Evolutionary conservation across 2,888 invertebrate species (phyloP).

Genomic region (Diaphora mendica): DNA sequence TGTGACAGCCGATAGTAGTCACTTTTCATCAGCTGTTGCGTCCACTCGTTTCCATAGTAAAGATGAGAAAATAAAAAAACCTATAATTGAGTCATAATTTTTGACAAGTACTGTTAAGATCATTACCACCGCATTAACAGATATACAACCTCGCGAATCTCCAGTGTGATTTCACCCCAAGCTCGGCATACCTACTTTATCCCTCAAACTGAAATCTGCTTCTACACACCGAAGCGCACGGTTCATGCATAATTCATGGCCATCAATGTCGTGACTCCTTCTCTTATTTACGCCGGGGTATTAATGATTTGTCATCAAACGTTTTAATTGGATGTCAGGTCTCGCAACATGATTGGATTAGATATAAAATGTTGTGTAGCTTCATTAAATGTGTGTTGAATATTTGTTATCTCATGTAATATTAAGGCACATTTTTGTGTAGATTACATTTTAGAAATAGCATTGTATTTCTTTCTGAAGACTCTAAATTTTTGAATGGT

Average conservation of each 20-base stretch:
- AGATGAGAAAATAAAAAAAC: too few relatives aligned
- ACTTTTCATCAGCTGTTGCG: too few relatives aligned
- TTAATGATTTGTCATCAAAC: slow-evolving; percentile 51
- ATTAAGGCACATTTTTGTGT: too few relatives aligned
- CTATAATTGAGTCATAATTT: too few relatives aligned
- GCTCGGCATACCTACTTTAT: slow-evolving; percentile 26
- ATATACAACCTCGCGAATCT: neutral
- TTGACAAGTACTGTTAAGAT: neutral
- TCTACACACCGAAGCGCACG: slow-evolving; percentile 62
- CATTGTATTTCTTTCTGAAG: neutral
- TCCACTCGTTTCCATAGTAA: too few relatives aligned
- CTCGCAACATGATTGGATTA: slow-evolving; percentile 37
- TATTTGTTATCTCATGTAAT: neutral
- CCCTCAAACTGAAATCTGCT: slow-evolving; percentile 64
- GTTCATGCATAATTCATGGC: slow-evolving; percentile 69
- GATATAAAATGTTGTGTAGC: slow-evolving; percentile 30
- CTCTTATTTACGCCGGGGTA: slow-evolving; percentile 37
- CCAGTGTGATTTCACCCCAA: neutral
- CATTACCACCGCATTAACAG: too few relatives aligned
- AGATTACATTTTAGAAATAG: neutral
- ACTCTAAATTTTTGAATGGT: neutral
- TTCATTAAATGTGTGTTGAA: slow-evolving; percentile 29
- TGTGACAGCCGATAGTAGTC: too few relatives aligned
- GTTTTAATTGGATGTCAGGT: slow-evolving; percentile 49
- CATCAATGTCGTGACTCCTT: slow-evolving; percentile 45